Base-by-base conservation (phyloP, 2,797 vertebrate genomes). In the Acipenser oxyrinchus region DNA sequence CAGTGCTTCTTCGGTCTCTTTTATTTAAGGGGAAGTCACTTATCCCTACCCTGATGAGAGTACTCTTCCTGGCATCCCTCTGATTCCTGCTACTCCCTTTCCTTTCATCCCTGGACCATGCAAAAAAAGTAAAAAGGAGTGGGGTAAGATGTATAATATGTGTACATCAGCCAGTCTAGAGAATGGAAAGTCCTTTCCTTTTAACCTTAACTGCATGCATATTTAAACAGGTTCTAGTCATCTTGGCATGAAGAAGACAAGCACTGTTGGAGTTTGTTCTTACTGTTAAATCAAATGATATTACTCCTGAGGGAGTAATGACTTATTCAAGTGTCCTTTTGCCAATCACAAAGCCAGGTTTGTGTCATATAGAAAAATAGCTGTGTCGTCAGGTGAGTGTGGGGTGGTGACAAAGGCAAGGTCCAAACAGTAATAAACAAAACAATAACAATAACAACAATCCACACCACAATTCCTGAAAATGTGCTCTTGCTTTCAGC, bases 231-330 rank as follows among this genome's bases (percentile, higher is more conserved):
- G 12, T 13, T 11, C 59, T 37, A 51, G 59, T 52, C 12, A 18
- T 49, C 15, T 57, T 12, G 49, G 18, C 8, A 15, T 18, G 63
- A 61, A 51, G 60, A 15, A 9, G 51, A 37, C 49, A 49, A 8
- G 15, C 15, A 49, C 57, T 51, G 51, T 62, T 51, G 63, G 51
- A 70, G 60, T 62, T 62, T 66, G 18, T 8, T 63, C 61, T 52
- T 61, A 51, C 60, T 62, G 59, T 66, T 66, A 66, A 62, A 66
- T 60, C 51, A 11, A 60, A 66, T 48, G 12, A 65, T 48, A 37
- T 49, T 13, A 62, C 11, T 51, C 57, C 58, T 62, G 58, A 66
- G 18, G 23, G 23, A 37, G 23, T 37, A 37, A 37, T 37, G 23
- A 37, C 23, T 37, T 37, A 37, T 37, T 37, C 23, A 37, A 37